These are phyloP conservation scores for Grapholita molesta DNA, from an alignment of 1,140 invertebrate species.

Conservation along the genomic window DNA sequence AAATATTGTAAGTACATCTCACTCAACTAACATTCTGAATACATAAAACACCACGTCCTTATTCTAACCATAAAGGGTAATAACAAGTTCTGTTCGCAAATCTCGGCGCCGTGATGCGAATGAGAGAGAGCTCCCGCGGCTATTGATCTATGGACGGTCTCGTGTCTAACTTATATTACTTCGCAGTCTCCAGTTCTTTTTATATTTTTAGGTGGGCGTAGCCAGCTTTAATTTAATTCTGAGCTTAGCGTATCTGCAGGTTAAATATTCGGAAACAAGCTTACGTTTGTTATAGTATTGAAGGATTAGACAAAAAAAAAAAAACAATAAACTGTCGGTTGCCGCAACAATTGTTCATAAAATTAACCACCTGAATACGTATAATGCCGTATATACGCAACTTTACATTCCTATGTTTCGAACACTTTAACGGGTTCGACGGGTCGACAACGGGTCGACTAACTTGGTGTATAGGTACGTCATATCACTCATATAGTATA, in stretches of 20 bases:
- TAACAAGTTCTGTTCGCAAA: slow-evolving; percentile 14
- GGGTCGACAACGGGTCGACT: no score
- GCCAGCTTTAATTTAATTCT: neutral
- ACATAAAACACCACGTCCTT: neutral
- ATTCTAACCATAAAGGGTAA: neutral
- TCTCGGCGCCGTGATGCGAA: slow-evolving; percentile 8
- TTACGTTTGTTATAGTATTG: neutral
- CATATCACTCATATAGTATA: no score
- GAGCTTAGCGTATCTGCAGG: neutral
- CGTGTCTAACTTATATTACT: neutral
- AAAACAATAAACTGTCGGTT: no score
- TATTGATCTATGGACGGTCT: neutral
- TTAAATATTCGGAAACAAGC: neutral
- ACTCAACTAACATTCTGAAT: neutral
- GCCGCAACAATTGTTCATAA: no score
- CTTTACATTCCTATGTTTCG: no score
- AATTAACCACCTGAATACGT: no score
- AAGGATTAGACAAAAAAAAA: no score
- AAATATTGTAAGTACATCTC: no score
- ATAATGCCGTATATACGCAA: no score
- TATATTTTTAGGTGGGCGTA: neutral
- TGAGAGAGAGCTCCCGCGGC: neutral
- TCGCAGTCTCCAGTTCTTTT: neutral
- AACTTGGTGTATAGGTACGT: no score
- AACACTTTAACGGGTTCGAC: no score